Percentiles rank a stretch among this genome's conserved stretches.
These are phyloP conservation scores for Drosophila lacicola DNA, from an alignment of 2,888 invertebrate genomes.

Conservation along the genomic window DNA sequence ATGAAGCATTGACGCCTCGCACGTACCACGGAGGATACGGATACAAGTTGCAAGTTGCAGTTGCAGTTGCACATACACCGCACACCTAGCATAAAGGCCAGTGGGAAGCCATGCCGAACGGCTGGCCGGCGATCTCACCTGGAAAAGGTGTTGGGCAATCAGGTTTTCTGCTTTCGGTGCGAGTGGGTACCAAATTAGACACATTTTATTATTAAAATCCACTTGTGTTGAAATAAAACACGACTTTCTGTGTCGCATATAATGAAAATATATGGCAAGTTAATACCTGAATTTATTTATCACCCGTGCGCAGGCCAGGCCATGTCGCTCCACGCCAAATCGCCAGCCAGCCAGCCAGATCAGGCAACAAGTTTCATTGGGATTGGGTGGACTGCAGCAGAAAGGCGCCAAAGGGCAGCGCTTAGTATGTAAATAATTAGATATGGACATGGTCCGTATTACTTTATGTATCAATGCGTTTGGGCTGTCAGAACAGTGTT, in stretches of 20 bases:
- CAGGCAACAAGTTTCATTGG: conserved; percentile 36
- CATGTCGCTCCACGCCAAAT: conserved; percentile 8
- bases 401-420: conserved; percentile 40
- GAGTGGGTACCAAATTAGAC: conserved; percentile 82
- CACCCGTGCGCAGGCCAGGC: conserved; percentile 62
- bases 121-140: conserved; percentile 19
- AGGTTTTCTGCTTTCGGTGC: conserved; percentile 55
- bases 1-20: conserved; percentile 84
- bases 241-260: conserved; percentile 85
- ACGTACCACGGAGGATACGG: conserved; percentile 76
- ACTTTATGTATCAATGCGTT: neutral
- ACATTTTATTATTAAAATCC: conserved; percentile 84
- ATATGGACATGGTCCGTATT: conserved; percentile 15
- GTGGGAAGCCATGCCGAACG: conserved; percentile 45
- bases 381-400: conserved; percentile 3
- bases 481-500: neutral
- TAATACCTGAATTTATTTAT: conserved; percentile 85
- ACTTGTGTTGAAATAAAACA: conserved; percentile 85
- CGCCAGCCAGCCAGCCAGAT: conserved; percentile 2
- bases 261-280: conserved; percentile 85
- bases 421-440: conserved; percentile 21
- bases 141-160: conserved; percentile 68
- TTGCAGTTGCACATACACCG: conserved; percentile 25
- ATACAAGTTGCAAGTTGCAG: conserved; percentile 43
- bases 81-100: conserved; percentile 42